These are phyloP conservation scores for Galaxias olidus DNA, from an alignment of 2,797 vertebrate genomes.

Conservation along the genomic window DNA sequence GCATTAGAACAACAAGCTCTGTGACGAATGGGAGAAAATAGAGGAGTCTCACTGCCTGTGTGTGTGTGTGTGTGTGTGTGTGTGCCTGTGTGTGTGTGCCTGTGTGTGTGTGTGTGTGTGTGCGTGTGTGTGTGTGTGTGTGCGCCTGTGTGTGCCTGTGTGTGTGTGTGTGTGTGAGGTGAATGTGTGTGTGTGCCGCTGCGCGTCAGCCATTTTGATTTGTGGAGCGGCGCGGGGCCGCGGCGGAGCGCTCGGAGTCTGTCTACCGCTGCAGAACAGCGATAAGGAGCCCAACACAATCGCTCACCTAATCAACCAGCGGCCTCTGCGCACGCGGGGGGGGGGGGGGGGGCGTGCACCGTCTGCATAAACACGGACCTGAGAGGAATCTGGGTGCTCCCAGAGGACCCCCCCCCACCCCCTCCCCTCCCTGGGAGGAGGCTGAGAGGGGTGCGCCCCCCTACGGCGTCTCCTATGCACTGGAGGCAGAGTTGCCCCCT, in stretches of 20 bases:
- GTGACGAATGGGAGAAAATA: constrained; percentile 74
- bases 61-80: constrained; percentile 23
- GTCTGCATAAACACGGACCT: constrained; percentile 56
- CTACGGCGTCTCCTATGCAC: too few species aligned
- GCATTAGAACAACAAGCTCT: constrained; percentile 70
- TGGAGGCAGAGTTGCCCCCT: too few species aligned
- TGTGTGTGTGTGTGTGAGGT: constrained; percentile 11
- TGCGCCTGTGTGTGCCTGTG: constrained; percentile 17
- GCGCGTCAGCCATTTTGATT: constrained; percentile 57
- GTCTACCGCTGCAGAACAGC: constrained; percentile 50
- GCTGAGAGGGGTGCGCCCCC: too few species aligned
- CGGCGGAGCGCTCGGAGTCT: constrained; percentile 45
- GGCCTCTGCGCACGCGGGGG: constrained; percentile 40
- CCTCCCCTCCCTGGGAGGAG: too few species aligned
- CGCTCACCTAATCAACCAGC: constrained; percentile 58
- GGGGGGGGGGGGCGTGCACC: too few species aligned
- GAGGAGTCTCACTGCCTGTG: constrained; percentile 37
- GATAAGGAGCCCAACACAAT: constrained; percentile 48
- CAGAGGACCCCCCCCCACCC: too few species aligned
- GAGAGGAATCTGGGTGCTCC: constrained; percentile 17
- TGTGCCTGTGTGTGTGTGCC: constrained; percentile 16
- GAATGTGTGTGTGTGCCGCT: constrained; percentile 23
- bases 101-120: constrained; percentile 10
- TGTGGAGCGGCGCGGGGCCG: constrained; percentile 45
- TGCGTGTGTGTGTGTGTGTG: constrained; percentile 21